Base-by-base conservation (phyloP, 2,888 invertebrate genomes). In the Orthosia incerta region DNA sequence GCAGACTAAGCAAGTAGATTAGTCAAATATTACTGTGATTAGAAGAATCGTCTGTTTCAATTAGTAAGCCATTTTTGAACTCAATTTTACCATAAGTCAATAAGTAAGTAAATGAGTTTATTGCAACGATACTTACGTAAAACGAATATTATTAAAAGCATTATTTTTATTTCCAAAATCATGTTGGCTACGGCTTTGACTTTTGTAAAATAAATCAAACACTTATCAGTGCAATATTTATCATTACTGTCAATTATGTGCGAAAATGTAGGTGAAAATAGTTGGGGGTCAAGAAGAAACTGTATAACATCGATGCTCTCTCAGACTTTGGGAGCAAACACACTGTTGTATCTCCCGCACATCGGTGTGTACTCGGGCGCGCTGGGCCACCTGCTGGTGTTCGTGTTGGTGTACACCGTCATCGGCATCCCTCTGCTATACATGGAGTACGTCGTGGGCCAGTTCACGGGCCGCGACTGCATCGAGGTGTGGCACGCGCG, bases 391-490 rank as follows among this genome's bases (percentile, higher is more conserved):
- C 61, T 91, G 2, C 66, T 94, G 26, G 74, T 88, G 4, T 86
- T 88, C 64, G n/a, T 87, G 9, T 0, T 90, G 11, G 56, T 85
- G 23, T 93, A 87, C 79, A 45, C 93, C 4, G 56, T 92, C 3
- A 53, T 94, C 16, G 95, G 95, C 5, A 91, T 95, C 72, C 95
- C 96, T 1, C 76, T 95, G 16, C 71, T 95, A 2, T 95, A 94
- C 84, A 94, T 95, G 94, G 96, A 96, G 80, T 88, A 90, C 53
- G 90, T 94, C 20, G 88, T 95, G 26, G 90, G 94, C 23, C 96
- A 95, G 83, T 96, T 94, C 79, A 95, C 96, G 0, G 89, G 90
- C 12, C 91, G 95, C 53, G 93, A 95, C 86, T 93, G 93, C 79
- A 80, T 95, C 18, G 89, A 93, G 39, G 90, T 94, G 3, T 96